Evolutionary conservation across 2,888 invertebrate genomes (phyloP), one percentile per base, ranked within the genome.

Genomic region (Ophraella communa): DNA sequence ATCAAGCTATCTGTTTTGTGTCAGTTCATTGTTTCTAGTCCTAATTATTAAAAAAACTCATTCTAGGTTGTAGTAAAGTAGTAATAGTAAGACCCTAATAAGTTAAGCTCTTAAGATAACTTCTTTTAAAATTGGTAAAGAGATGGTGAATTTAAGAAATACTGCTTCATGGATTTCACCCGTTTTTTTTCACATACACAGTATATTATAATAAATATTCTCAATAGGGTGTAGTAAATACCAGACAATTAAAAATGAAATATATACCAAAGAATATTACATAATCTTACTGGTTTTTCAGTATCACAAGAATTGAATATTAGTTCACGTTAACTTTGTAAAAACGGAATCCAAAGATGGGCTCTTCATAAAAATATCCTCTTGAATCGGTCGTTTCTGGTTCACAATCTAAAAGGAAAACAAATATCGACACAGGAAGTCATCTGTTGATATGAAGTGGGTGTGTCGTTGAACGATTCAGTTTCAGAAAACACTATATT

Each of bases 361-460:
- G 44, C 56, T 53, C 53, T 64, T 66, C 59, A 56, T 57, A 51
- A 65, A 62, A 62, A 60, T 55, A 35, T 51, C 35, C 57, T 20
- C 44, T 64, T 53, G 55, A 57, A 65, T 39, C 57, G 39, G 58
- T 49, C 57, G 30, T 39, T 70, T 51, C 63, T 53, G 51, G 20
- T 52, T 53, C 39, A 60, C 55, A 54, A 52, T 65, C 39, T 52
- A 58, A 64, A 66, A 59, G 53, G 39, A 54, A 69, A 63, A 23
- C 54, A 58, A 54, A 67, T 59, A 61, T 61, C 65, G 66, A 72
- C 73, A 74, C 73, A 71, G 72, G 67, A 69, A 73, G 71, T 74
- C 74, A 76, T 73, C 76, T 76, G 72, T 76, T 81, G 81, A 81
- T 81, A 81, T 81, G 81, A 79, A 79, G 76, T 76, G 77, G 73